Evolutionary conservation across 2,113 vertebrate genomes (phyloP).

Genomic region (Corythaixoides concolor): DNA sequence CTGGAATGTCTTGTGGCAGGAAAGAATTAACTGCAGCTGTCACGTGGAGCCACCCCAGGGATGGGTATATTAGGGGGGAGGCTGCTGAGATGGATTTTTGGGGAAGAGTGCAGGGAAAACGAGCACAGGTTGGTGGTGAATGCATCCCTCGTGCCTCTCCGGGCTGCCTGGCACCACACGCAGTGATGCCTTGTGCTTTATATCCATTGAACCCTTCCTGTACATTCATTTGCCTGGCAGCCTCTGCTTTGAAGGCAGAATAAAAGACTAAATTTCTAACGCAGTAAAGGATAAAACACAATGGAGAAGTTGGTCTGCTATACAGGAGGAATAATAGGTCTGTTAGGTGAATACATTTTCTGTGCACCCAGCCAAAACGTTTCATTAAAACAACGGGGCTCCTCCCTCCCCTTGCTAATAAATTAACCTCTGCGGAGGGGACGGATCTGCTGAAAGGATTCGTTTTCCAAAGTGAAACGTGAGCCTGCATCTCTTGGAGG

Average conservation of each 20-base stretch:
- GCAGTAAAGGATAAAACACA: not conserved
- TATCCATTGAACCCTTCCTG: not conserved
- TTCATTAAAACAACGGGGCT: not conserved
- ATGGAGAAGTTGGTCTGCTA: not conserved
- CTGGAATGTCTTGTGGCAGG: not conserved
- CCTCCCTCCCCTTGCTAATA: not conserved
- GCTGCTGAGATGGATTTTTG: not conserved
- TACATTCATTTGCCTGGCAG: not conserved
- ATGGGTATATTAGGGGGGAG: not conserved
- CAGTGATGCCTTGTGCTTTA: not conserved
- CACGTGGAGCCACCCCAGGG: not conserved
- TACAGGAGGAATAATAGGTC: not conserved
- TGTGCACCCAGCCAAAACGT: constrained; percentile 23
- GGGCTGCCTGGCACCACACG: not conserved
- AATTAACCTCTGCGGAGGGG: not conserved
- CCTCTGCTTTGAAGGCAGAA: not conserved
- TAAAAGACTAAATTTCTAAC: not conserved
- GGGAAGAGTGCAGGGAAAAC: not conserved
- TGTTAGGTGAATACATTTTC: not conserved
- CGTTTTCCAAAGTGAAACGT: accelerated
- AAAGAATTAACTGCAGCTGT: not conserved
- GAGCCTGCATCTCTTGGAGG: accelerated
- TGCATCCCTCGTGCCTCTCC: not conserved
- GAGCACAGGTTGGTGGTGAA: not conserved
- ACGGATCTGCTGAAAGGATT: not conserved